phyloP scores from a whole-genome alignment of 2,888 invertebrate species.

The Oscheius sp. region DNA sequence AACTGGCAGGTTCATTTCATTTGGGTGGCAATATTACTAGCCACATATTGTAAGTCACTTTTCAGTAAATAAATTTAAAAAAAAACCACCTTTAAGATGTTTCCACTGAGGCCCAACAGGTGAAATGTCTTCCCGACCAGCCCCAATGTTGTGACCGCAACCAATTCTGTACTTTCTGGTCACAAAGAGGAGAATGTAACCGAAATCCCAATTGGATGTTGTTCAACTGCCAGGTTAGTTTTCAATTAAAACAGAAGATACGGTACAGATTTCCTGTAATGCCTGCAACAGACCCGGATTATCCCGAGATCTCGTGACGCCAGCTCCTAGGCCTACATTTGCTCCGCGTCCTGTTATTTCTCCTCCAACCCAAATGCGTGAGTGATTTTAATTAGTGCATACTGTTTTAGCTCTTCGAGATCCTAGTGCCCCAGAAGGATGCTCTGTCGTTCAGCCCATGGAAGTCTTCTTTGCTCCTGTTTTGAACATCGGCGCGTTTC shows the following conservation, averaged over 20 bases:
- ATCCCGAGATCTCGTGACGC: neutral
- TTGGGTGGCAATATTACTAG: neutral
- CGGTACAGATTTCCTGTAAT: constrained; percentile 1
- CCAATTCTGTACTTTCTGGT: constrained; percentile 61
- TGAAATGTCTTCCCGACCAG: constrained; percentile 14
- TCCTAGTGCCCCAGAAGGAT: constrained; percentile 18
- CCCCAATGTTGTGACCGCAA: constrained; percentile 50
- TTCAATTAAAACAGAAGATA: neutral
- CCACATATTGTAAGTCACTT: neutral
- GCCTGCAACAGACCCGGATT: neutral
- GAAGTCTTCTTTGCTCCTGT: constrained; percentile 9
- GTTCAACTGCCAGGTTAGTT: constrained; percentile 51
- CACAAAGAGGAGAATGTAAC: constrained; percentile 60
- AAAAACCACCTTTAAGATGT: neutral
- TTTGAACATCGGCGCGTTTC: neutral
- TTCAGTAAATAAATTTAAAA: neutral
- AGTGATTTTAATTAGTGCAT: neutral
- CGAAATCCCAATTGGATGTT: constrained; percentile 66
- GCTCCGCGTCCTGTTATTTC: constrained; percentile 2
- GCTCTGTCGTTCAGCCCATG: constrained; percentile 8
- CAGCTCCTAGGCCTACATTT: neutral
- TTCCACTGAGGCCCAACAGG: neutral
- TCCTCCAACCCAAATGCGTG: neutral
- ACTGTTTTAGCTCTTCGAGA: neutral
- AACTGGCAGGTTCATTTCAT: neutral